Evolutionary conservation across 2,888 invertebrate genomes (phyloP).

Genomic region (Lasioglossum oenotherae): DNA sequence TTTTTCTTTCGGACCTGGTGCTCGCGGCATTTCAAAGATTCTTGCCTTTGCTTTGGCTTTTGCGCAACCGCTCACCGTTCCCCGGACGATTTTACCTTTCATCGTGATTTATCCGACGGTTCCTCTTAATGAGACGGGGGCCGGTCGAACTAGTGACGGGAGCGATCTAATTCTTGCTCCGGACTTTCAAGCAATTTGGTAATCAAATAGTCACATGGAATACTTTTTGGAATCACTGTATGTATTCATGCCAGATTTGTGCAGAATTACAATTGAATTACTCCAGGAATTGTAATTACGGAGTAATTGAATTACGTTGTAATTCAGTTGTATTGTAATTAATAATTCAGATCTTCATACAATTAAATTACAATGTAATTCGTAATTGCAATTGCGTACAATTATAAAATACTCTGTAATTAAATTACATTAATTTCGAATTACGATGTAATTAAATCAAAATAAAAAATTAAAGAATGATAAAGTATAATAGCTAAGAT

Average conservation of each 20-base stretch:
- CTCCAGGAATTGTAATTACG: no score
- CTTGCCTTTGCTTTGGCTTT: constrained; percentile 32
- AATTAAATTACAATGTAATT: no score
- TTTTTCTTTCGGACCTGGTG: background rate
- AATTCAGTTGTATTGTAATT: no score
- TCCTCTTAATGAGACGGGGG: constrained; percentile 38
- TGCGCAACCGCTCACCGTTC: background rate
- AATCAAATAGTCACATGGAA: background rate
- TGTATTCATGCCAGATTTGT: background rate
- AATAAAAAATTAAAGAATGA: no score
- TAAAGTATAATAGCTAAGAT: no score
- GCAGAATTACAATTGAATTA: no score
- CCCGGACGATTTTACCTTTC: constrained; percentile 44
- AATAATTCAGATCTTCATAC: no score
- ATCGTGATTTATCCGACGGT: constrained; percentile 35
- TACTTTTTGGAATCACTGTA: background rate
- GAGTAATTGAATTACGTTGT: no score
- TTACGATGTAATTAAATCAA: no score
- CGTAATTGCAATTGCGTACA: no score
- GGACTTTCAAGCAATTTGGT: background rate
- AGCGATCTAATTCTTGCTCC: background rate
- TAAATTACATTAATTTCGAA: no score
- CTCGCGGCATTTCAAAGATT: constrained; percentile 29
- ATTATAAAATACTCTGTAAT: no score
- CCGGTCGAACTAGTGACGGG: background rate